Evolutionary conservation across 2,888 invertebrate genomes (phyloP).

Genomic region (Drosophila fungiperda): DNA sequence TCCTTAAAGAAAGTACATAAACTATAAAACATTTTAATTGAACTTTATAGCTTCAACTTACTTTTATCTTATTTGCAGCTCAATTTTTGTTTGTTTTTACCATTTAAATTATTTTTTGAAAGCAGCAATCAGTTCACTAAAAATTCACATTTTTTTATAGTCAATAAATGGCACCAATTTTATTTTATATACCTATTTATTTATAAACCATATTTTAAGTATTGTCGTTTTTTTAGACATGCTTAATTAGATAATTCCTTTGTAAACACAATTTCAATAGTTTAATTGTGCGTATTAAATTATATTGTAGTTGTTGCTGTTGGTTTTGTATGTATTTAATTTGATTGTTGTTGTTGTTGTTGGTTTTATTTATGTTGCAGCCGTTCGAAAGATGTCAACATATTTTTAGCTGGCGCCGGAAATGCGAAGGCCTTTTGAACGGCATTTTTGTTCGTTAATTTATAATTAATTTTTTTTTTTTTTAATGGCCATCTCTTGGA

Average conservation of each 20-base stretch:
- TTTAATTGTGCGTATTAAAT: conserved; percentile 6
- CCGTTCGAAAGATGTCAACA: conserved; percentile 59
- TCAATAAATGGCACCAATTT: not conserved
- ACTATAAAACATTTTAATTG: accelerated
- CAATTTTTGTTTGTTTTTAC: not conserved
- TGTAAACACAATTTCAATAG: not conserved
- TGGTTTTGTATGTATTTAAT: not conserved
- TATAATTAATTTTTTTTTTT: not conserved
- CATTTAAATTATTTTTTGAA: not conserved
- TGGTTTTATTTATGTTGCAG: conserved; percentile 16
- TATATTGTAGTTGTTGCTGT: conserved; percentile 2
- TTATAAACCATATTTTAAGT: not conserved
- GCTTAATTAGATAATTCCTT: not conserved
- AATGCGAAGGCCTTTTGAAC: conserved; percentile 70
- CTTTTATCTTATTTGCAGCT: not conserved
- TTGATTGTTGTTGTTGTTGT: conserved; percentile 13
- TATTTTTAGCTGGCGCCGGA: conserved; percentile 77
- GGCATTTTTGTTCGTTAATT: conserved; percentile 10
- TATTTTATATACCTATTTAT: not conserved
- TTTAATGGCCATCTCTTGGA: conserved; percentile 35
- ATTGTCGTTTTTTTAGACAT: not conserved
- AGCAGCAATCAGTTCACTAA: not conserved
- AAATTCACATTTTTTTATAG: not conserved
- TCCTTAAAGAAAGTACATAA: not conserved
- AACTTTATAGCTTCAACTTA: not conserved